Evolutionary conservation across 2,888 invertebrate genomes (phyloP).

Genomic region (Drosophila atripex): DNA sequence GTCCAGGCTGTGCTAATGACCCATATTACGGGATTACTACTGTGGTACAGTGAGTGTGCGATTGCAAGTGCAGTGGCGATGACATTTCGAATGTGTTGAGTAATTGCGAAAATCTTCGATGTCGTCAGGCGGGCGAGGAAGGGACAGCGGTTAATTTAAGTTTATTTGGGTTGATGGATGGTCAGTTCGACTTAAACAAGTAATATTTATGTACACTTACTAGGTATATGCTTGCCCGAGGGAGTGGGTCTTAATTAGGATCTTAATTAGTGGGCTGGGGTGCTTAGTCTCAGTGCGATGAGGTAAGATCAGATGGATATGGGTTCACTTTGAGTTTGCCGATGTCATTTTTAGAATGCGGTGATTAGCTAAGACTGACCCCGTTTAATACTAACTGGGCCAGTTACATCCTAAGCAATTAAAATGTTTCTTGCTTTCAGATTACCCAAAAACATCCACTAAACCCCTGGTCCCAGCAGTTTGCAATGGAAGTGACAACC

Average conservation of each 20-base stretch:
- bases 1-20: conserved; percentile 57
- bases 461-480: too few relatives aligned
- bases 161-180: conserved; percentile 43
- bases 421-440: not conserved
- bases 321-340: not conserved
- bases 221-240: conserved; percentile 10
- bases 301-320: conserved; percentile 14
- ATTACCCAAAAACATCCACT: not conserved
- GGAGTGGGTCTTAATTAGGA: conserved; percentile 39
- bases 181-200: conserved; percentile 1
- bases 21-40: conserved; percentile 60
- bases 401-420: too few relatives aligned
- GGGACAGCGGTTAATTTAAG: conserved; percentile 39
- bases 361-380: not conserved
- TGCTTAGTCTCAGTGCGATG: conserved; percentile 1
- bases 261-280: conserved; percentile 11
- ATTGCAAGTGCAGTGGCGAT: conserved; percentile 45
- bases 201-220: conserved; percentile 1
- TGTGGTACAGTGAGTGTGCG: conserved; percentile 8
- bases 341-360: not conserved
- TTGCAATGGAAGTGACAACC: not conserved
- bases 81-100: conserved; percentile 39
- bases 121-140: conserved; percentile 33
- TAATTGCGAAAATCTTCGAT: conserved; percentile 55
- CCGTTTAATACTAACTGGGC: too few relatives aligned